A percentile compares a stretch with the other conserved stretches of the same genome.
phyloP scores from a whole-genome alignment of 2,888 invertebrate genomes.

The Plebejus anna region DNA sequence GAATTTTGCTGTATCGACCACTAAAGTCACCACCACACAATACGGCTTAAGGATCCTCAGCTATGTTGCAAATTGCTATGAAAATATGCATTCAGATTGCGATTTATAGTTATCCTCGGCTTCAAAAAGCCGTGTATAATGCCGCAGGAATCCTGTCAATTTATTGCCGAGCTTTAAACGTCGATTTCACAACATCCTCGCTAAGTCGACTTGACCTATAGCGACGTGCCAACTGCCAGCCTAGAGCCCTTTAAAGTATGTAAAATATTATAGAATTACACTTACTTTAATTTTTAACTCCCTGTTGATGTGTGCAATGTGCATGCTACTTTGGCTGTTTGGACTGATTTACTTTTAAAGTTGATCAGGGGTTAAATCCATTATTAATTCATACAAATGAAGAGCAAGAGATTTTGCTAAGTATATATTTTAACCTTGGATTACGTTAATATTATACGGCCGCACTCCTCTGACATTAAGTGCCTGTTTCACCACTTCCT shows the following conservation, averaged over 20 bases:
- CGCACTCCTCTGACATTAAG: too few relatives aligned
- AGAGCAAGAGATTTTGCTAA: too few relatives aligned
- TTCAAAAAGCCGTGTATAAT: conserved; percentile 26
- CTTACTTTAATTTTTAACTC: neutral
- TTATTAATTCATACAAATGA: too few relatives aligned
- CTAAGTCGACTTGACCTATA: conserved; percentile 36
- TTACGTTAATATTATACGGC: too few relatives aligned
- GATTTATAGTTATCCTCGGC: conserved; percentile 29
- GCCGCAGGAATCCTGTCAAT: conserved; percentile 29
- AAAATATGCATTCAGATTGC: conserved; percentile 24
- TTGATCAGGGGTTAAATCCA: too few relatives aligned
- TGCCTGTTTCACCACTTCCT: too few relatives aligned
- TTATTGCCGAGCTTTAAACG: conserved; percentile 28
- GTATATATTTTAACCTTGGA: too few relatives aligned
- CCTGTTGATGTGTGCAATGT: too few relatives aligned
- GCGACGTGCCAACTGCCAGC: conserved; percentile 35
- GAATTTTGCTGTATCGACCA: neutral
- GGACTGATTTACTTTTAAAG: too few relatives aligned
- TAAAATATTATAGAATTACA: conserved; percentile 3
- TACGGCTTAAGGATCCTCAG: neutral
- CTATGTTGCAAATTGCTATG: conserved; percentile 11
- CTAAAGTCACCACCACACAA: neutral
- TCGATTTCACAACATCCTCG: conserved; percentile 36
- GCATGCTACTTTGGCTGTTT: too few relatives aligned
- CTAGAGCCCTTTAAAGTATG: conserved; percentile 34